A percentile compares a stretch with the other conserved stretches of the same genome.
phyloP scores from a whole-genome alignment of 2,113 vertebrate genomes.

The Sinosuthora webbiana region DNA sequence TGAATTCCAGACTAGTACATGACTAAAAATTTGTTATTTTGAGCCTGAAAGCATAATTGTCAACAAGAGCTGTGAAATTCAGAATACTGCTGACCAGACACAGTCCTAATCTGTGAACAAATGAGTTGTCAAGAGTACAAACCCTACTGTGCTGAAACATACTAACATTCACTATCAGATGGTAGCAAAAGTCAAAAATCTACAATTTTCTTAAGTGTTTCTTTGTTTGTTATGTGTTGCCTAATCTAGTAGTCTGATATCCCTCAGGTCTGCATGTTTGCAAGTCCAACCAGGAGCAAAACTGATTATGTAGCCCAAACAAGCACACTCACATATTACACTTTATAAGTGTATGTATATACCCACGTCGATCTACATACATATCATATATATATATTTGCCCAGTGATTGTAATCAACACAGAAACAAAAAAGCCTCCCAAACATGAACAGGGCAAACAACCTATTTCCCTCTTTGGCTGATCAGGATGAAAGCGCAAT shows the following conservation, averaged over 20 bases:
- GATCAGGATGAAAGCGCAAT: not conserved
- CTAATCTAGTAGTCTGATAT: not conserved
- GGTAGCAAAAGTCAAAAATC: not conserved
- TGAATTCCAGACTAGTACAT: not conserved
- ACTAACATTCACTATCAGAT: not conserved
- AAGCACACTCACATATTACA: not conserved
- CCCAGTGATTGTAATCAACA: not conserved
- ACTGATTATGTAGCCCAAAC: not conserved
- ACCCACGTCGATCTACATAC: not conserved
- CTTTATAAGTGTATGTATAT: not conserved
- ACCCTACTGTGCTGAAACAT: not conserved
- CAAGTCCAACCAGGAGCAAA: not conserved
- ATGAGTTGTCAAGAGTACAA: not conserved
- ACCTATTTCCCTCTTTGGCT: not conserved
- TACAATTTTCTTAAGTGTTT: not conserved
- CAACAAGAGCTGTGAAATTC: not conserved
- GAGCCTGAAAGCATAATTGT: not conserved
- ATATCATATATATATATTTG: rapidly evolving
- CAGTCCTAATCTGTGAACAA: not conserved
- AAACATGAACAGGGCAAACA: not conserved
- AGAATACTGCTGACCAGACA: not conserved
- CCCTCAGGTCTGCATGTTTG: not conserved
- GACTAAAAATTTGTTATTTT: not conserved
- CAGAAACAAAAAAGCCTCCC: not conserved
- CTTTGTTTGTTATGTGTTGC: not conserved